Base-by-base conservation (phyloP, 2,113 vertebrate genomes). In the Isichthys henryi region DNA sequence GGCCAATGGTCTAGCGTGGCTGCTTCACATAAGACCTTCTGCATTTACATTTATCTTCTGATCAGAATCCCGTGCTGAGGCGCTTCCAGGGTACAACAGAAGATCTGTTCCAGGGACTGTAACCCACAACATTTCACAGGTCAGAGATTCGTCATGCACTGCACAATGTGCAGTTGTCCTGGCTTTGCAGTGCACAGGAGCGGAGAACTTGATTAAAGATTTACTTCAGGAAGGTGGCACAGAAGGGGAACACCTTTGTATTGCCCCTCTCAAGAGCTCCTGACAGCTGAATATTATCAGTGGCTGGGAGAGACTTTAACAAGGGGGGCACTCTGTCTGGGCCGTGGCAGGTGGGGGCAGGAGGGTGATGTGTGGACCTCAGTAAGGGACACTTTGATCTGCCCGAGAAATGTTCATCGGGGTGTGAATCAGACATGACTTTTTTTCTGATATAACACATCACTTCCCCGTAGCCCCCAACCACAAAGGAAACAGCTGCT, bases 331-430 rank as follows among this genome's bases (percentile, higher is more conserved):
- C 86, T 89, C 88, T 0, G 43, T 91, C 86, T 88, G 10, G 27
- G 1, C 87, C 39, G 52, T 90, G 9, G 74, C 74, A 77, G 74
- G 74, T 19, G 31, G 52, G 88, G 39, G 91, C 80, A 88, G 62
- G 10, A 70, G 62, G 62, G 62, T 31, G 10, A 70, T 70, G 27
- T 70, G 62, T 70, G 62, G 62, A 31, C 39, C 10, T 80, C 21
- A 53, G 35, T 10, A 35, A 49, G 66, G 46, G n/a, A 15, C 80
- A n/a, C 58, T 93, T 92, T 92, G 91, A 91, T 91, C 89, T 43
- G 48, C 17, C 88, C 19, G 13, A 77, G 43, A 48, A 43, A 56
- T 88, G 91, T 89, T 93, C 91, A 84, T 88, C 74, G 39, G 92
- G 91, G 90, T 91, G 91, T 91, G 88, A 92, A 90, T 48, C 43